These are phyloP conservation scores for Kryptolebias marmoratus DNA, from an alignment of 2,113 vertebrate genomes.

Conservation along the genomic window DNA sequence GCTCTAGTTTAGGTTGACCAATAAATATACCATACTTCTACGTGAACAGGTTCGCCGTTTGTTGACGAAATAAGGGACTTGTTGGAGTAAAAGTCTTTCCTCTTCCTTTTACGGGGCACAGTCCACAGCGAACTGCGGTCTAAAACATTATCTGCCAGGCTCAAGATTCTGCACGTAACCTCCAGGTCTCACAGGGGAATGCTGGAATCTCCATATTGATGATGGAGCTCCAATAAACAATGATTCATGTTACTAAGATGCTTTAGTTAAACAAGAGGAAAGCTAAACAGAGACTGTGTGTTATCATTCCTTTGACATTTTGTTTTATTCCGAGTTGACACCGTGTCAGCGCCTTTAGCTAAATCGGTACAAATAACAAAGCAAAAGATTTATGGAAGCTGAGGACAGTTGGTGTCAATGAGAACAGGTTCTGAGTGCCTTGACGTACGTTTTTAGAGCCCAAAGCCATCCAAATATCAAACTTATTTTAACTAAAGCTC, in stretches of 20 bases:
- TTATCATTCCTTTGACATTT: constrained; percentile 14
- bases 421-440: not conserved
- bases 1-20: not conserved
- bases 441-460: not conserved
- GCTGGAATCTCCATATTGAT: constrained; percentile 82
- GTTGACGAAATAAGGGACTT: not conserved
- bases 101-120: constrained; percentile 51
- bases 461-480: not conserved
- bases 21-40: too few relatives aligned
- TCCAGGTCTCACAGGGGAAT: constrained; percentile 82
- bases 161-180: constrained; percentile 83
- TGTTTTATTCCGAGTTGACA: constrained; percentile 8
- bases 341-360: not conserved
- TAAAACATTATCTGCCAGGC: constrained; percentile 80
- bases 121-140: constrained; percentile 67
- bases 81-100: not conserved
- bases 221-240: constrained; percentile 78
- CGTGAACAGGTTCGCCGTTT: not conserved
- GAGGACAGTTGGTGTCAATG: not conserved
- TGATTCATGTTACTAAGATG: constrained; percentile 73
- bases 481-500: constrained; percentile 5
- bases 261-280: constrained; percentile 42
- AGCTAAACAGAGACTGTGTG: constrained; percentile 19
- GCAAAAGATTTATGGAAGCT: too few relatives aligned
- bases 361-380: not conserved